These are phyloP conservation scores for Phortica variegata DNA, from an alignment of 1,140 invertebrate genomes.

Conservation along the genomic window DNA sequence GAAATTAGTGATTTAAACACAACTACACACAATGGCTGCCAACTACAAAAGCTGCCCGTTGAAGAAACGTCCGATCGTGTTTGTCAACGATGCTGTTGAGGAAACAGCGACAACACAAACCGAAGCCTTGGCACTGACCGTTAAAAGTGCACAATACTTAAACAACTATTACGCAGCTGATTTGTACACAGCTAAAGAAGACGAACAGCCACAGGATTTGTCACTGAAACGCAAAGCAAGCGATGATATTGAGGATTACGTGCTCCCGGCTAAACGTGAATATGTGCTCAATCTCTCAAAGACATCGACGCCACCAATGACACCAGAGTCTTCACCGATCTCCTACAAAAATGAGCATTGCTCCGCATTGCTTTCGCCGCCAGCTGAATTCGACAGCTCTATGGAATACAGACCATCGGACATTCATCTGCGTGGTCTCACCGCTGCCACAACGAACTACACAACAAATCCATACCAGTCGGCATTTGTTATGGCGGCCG, in stretches of 20 bases:
- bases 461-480: conserved; percentile 47
- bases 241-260: conserved; percentile 32
- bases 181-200: too few species aligned
- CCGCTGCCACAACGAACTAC: conserved; percentile 34
- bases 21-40: conserved; percentile 30
- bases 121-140: conserved; percentile 43
- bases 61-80: conserved; percentile 80
- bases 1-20: conserved; percentile 2
- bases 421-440: conserved; percentile 46
- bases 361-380: conserved; percentile 34
- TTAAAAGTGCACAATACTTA: conserved; percentile 17
- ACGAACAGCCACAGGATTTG: conserved; percentile 68
- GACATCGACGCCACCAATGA: conserved; percentile 27
- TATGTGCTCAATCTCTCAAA: conserved; percentile 46
- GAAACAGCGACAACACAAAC: conserved; percentile 29
- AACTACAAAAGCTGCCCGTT: conserved; percentile 86
- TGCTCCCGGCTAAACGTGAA: conserved; percentile 39
- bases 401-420: conserved; percentile 37
- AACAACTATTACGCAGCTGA: background rate
- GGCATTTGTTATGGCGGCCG: conserved; percentile 47
- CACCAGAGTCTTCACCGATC: conserved; percentile 5
- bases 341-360: conserved; percentile 10
- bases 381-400: conserved; percentile 18
- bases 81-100: conserved; percentile 59
- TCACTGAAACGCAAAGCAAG: conserved; percentile 44